Conservation (phyloP, 2,113 vertebrate species). For the Mustelus asterias region DNA sequence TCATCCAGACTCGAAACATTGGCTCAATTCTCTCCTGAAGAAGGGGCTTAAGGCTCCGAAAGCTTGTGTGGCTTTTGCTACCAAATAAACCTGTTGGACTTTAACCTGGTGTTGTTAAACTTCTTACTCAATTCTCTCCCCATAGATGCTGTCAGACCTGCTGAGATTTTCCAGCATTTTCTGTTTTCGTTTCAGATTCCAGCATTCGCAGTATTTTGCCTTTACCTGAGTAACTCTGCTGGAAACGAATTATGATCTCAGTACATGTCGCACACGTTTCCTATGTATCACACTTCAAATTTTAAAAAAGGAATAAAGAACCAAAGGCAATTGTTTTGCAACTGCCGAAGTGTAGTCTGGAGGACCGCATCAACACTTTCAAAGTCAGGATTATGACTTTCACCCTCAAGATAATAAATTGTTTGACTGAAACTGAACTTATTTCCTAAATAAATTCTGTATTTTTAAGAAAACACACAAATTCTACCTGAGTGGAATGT, state of each 20-base stretch:
- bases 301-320: neutral
- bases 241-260: neutral
- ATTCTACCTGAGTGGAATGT: neutral
- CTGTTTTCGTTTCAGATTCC: too few relatives aligned
- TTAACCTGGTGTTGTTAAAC: too few relatives aligned
- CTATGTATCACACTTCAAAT: neutral
- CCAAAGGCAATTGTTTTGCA: neutral
- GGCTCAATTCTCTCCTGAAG: too few relatives aligned
- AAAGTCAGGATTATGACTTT: neutral
- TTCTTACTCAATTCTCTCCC: too few relatives aligned
- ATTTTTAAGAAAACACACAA: neutral
- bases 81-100: too few relatives aligned
- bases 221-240: neutral
- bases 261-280: neutral
- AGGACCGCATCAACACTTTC: neutral
- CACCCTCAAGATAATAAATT: neutral
- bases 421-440: neutral
- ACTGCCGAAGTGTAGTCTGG: neutral
- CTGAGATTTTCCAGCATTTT: too few relatives aligned
- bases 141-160: too few relatives aligned
- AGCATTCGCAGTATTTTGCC: too few relatives aligned
- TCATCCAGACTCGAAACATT: too few relatives aligned
- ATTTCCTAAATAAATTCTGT: neutral
- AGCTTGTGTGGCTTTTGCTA: too few relatives aligned
- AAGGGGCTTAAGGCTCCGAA: too few relatives aligned